These are phyloP conservation scores for Trematomus loennbergii DNA, from an alignment of 2,113 vertebrate genomes.

Conservation along the genomic window DNA sequence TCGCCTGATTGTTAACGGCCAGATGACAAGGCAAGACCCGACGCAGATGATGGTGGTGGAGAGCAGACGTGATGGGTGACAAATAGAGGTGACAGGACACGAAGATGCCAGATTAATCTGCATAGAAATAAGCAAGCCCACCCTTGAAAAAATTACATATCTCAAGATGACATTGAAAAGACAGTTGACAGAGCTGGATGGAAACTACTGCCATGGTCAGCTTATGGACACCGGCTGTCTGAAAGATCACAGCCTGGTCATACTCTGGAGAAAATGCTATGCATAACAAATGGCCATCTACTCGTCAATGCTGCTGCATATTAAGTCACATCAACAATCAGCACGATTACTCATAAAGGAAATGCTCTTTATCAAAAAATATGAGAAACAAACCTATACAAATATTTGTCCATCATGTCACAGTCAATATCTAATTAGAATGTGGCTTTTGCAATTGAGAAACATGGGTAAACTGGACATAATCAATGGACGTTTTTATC, in stretches of 20 bases:
- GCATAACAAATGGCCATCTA: constrained; percentile 21
- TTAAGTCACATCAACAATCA: constrained; percentile 16
- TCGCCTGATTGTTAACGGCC: constrained; percentile 53
- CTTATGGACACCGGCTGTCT: not conserved
- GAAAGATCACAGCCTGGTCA: constrained; percentile 8
- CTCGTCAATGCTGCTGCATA: constrained; percentile 8
- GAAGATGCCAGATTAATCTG: constrained; percentile 39
- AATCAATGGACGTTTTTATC: constrained; percentile 31
- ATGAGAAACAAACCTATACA: constrained; percentile 13
- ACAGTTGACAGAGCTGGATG: not conserved
- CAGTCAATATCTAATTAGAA: constrained; percentile 36
- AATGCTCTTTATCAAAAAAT: not conserved
- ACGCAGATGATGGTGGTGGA: constrained; percentile 29
- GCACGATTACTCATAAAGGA: constrained; percentile 20
- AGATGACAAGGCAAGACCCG: constrained; percentile 44
- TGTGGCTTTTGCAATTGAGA: constrained; percentile 6
- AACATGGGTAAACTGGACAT: constrained; percentile 10
- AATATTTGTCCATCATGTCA: not conserved
- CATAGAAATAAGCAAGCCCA: constrained; percentile 45
- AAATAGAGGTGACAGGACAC: constrained; percentile 51
- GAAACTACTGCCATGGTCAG: not conserved
- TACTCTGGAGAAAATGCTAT: constrained; percentile 42
- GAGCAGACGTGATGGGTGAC: constrained; percentile 29
- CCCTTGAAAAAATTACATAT: constrained; percentile 31
- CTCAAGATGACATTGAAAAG: constrained; percentile 16